Evolutionary conservation across 2,888 invertebrate species (phyloP).

Genomic region (Cerastis leucographa): DNA sequence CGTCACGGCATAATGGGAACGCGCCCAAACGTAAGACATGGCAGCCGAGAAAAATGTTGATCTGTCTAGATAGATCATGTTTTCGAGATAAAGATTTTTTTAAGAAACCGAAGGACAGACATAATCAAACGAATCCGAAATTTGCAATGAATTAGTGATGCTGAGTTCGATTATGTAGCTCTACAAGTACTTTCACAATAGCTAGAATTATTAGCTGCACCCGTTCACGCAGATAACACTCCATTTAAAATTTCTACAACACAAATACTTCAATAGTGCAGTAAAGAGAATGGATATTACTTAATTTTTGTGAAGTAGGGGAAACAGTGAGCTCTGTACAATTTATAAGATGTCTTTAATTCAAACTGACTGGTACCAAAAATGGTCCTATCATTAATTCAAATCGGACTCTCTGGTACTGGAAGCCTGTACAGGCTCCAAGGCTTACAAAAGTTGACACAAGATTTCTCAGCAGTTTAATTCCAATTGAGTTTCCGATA

Average conservation of each 20-base stretch:
- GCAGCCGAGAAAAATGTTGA: background rate
- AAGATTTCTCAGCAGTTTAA: background rate
- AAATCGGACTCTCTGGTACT: conserved; percentile 8
- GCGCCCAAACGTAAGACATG: background rate
- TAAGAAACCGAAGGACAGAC: background rate
- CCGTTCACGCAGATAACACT: conserved; percentile 48
- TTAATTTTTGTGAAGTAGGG: conserved; percentile 12
- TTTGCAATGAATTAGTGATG: conserved; percentile 44
- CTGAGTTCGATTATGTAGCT: conserved; percentile 26
- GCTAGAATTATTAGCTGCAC: conserved; percentile 59
- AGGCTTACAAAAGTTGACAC: background rate
- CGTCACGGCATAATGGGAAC: no score
- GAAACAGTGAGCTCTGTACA: conserved; percentile 14
- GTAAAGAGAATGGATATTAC: conserved; percentile 8
- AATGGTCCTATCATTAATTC: background rate
- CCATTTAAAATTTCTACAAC: conserved; percentile 42
- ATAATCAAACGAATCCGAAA: background rate
- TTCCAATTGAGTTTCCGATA: conserved; percentile 4
- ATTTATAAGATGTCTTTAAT: conserved; percentile 11
- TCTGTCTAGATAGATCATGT: background rate
- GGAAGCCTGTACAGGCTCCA: no score
- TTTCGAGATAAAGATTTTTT: conserved; percentile 5
- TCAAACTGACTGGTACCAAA: conserved; percentile 13
- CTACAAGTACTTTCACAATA: conserved; percentile 50
- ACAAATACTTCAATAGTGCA: conserved; percentile 35